A percentile compares a stretch with the other conserved stretches of the same genome.
Evolutionary conservation across 2,888 invertebrate genomes (phyloP).

Genomic region (Cheilosia variabilis): DNA sequence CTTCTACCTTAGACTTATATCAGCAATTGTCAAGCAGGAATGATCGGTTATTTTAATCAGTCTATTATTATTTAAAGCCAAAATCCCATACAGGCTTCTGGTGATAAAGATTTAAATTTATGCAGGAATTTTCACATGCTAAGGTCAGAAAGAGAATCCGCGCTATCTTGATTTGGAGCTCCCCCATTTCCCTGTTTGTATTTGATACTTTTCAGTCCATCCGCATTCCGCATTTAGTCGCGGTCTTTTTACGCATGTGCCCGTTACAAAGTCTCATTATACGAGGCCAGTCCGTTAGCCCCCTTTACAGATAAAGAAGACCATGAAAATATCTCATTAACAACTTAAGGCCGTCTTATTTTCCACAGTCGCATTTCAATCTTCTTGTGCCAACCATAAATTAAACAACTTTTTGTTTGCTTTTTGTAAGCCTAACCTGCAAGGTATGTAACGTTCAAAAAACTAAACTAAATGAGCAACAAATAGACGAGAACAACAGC

Average conservation of each 20-base stretch:
- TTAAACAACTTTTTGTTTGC: slow-evolving; percentile 4
- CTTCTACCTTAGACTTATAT: too few relatives aligned
- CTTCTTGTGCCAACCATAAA: slow-evolving; percentile 12
- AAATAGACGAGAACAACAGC: background rate
- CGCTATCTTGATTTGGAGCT: too few relatives aligned
- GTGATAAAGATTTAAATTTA: too few relatives aligned
- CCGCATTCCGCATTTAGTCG: background rate
- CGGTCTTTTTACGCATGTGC: background rate
- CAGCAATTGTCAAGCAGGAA: too few relatives aligned
- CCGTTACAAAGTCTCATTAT: background rate
- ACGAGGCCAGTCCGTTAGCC: background rate
- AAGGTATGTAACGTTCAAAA: background rate
- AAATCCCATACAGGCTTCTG: too few relatives aligned
- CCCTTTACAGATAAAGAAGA: background rate
- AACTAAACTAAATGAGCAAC: slow-evolving; percentile 25
- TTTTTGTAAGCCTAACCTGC: background rate
- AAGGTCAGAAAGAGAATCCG: too few relatives aligned
- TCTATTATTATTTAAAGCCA: too few relatives aligned
- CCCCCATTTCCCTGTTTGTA: too few relatives aligned
- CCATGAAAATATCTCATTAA: slow-evolving; percentile 18
- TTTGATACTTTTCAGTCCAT: too few relatives aligned
- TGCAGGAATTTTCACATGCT: too few relatives aligned
- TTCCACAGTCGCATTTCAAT: background rate
- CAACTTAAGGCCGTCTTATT: background rate
- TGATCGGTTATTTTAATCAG: too few relatives aligned